Base-by-base conservation (phyloP, 2,797 vertebrate genomes). In the Tamandua tetradactyla region DNA sequence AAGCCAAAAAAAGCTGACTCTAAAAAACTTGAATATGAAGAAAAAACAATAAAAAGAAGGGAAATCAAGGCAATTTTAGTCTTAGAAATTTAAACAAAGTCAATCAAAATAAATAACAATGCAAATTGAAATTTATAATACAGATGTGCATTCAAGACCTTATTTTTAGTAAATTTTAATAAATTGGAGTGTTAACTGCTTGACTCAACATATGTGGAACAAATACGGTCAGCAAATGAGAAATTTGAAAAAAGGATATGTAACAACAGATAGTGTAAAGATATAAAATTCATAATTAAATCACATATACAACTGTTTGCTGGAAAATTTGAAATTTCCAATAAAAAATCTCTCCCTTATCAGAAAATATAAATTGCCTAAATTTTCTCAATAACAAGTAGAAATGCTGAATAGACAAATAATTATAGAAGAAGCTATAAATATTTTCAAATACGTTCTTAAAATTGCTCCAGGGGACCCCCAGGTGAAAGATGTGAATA, bases 321-420 rank as follows among this genome's bases (percentile, higher is more conserved):
- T 84, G 35, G 87, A 94, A 79, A 78, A 37, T 61, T 87, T 74
- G n/a, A 81, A 95, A 91, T 76, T 78, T n/a, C 0, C 62, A 81
- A 12, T 59, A 78, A 71, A 96, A 2, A 14, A 68, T 3, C 12
- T 49, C 74, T 47, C 71, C 81, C 75, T 66, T 32, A 47, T 44
- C 15, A 80, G 62, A 88, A 83, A 37, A 49, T 78, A 76, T 17
- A 89, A 89, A 94, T 74, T 57, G 3, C 30, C 5, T 20, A 64
- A 42, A 61, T 44, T 62, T 18, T 66, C 61, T 94, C 69, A 79
- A 68, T 72, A 86, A 52, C 64, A 82, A 80, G 13, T 13, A 79
- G 40, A 87, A 92, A 94, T 82, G 15, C 35, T 86, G 75, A 92
- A 91, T 44, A 93, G 37, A 82, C 71, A 93, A 97, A 87, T 74